Percentiles rank a stretch among this genome's conserved stretches.
phyloP scores from a whole-genome alignment of 2,113 vertebrate genomes.

The Prionailurus bengalensis region DNA sequence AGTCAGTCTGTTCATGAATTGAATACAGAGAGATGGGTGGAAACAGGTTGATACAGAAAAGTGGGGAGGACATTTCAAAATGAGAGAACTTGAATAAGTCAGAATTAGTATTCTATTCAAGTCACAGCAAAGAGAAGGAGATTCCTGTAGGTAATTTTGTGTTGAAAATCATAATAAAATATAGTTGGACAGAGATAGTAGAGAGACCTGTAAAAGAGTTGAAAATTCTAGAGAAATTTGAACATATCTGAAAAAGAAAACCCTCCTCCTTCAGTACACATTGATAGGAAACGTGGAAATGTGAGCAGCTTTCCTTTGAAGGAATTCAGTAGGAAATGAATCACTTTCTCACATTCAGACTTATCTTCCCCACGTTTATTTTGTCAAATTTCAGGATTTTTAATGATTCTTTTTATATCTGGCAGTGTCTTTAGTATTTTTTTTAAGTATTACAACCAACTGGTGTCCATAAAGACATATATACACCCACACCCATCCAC shows the following conservation, averaged over 20 bases:
- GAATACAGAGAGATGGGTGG: not conserved
- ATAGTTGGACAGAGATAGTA: not conserved
- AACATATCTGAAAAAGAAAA: not conserved
- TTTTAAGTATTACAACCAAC: not conserved
- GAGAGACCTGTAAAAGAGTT: not conserved
- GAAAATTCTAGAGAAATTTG: slow-evolving; percentile 27
- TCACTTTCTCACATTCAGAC: not conserved
- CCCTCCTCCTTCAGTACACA: not conserved
- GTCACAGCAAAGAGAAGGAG: not conserved
- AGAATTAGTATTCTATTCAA: not conserved
- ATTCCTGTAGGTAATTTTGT: not conserved
- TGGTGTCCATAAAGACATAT: not conserved
- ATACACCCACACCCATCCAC: not conserved
- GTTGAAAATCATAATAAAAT: not conserved
- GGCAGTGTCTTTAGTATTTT: not conserved
- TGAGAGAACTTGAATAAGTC: not conserved
- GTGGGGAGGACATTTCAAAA: not conserved
- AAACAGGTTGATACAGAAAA: not conserved
- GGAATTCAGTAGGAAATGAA: not conserved
- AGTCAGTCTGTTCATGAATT: not conserved
- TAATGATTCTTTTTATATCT: not conserved
- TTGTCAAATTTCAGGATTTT: not conserved
- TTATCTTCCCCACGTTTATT: not conserved
- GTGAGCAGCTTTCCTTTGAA: not conserved
- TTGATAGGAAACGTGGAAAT: not conserved